Base-by-base conservation (phyloP, 2,888 invertebrate species). In the Papilio demoleus region DNA sequence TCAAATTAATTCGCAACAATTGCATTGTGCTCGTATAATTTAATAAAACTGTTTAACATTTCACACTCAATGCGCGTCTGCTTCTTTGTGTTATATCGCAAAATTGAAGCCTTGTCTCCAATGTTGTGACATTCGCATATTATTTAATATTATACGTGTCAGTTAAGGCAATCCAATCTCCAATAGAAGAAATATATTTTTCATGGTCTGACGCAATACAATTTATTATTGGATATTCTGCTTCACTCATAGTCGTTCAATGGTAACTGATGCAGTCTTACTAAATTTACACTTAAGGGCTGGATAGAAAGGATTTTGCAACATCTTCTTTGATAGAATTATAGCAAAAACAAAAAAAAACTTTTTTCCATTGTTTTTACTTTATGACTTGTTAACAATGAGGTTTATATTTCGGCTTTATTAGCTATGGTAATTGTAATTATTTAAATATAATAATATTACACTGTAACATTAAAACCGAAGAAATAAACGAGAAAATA, bases 31-130 rank as follows among this genome's bases (percentile, higher is more conserved):
- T 56, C 61, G 19, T 62, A 56, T 27, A 65, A 61, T 70, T 65
- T 58, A 70, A 62, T 65, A 65, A 65, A 65, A 65, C 14, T 70
- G 65, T 70, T 65, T 45, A 70, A 65, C 56, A 62, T 66, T 65
- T 58, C 56, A 58, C 61, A 42, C 45, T 61, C 42, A 27, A 68
- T 59, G 50, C 47, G 34, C 36, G 63, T 58, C 27, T 45, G 40
- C 36, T 17, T 36, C 38, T 53, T 67, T 61, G 17, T 38, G 38
- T 40, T 61, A 50, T 61, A 53, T 67, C 61, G 61, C 6, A 17
- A 53, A 50, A 67, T 61, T 40, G 1, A 53, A 53, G 53, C 31
- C 40, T 19, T 22, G 2, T 53, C 19, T 27, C 50, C 9, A 60
- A 31, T 61, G 38, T 40, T 31, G 34, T 67, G 56, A 40, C 42